A percentile compares a stretch with the other conserved stretches of the same genome.
Conservation (phyloP, 2,113 vertebrate genomes). For the Cynocephalus volans region DNA sequence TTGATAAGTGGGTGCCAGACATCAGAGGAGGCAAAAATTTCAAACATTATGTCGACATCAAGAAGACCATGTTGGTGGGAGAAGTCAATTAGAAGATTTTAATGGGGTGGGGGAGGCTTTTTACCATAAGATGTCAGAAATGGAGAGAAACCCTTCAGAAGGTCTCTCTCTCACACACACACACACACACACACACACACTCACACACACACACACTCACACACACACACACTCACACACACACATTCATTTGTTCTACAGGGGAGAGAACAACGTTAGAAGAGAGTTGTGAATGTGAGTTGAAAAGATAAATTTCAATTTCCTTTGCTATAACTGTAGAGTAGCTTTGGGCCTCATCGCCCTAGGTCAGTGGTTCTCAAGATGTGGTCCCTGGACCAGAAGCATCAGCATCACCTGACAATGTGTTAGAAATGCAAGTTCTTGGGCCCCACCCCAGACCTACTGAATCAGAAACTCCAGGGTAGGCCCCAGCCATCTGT, state of each 20-base stretch:
- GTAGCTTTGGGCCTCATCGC: not conserved
- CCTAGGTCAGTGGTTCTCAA: not conserved
- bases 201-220: not conserved
- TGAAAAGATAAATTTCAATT: not conserved
- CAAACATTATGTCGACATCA: not conserved
- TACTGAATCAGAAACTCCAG: not conserved
- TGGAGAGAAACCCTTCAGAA: not conserved
- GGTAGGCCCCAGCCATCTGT: not conserved
- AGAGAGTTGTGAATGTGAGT: not conserved
- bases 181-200: not conserved
- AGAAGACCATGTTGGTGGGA: not conserved
- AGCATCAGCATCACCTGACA: not conserved
- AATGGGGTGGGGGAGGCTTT: not conserved
- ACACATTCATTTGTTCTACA: not conserved
- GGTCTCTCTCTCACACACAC: not conserved
- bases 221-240: not conserved
- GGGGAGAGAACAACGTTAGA: not conserved
- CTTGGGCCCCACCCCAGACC: not conserved
- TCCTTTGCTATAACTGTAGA: not conserved
- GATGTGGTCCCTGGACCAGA: not conserved
- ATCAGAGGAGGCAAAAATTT: not conserved
- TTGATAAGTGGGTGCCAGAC: not conserved
- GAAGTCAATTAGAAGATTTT: not conserved
- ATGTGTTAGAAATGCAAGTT: not conserved
- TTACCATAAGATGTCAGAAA: not conserved